Percentiles rank a stretch among this genome's conserved stretches.
Conservation (phyloP, 2,797 vertebrate species). For the Champsocephalus esox region DNA sequence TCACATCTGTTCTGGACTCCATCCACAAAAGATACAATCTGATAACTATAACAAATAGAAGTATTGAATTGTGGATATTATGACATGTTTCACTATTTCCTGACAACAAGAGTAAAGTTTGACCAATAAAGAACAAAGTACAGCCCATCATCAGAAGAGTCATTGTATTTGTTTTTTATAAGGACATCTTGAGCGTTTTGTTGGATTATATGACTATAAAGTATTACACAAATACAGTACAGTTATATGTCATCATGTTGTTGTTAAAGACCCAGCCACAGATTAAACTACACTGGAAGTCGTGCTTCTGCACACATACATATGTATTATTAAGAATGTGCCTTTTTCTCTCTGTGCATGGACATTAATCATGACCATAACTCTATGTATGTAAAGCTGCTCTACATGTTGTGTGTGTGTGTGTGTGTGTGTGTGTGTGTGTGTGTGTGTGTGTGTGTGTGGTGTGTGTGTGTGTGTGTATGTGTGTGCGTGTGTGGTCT, state of each 20-base stretch:
- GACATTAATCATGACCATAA: slow-evolving; percentile 50
- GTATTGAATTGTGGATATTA: not conserved
- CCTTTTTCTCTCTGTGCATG: slow-evolving; percentile 25
- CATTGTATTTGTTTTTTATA: too few species aligned
- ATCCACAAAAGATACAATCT: too few species aligned
- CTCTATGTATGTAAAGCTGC: slow-evolving; percentile 34
- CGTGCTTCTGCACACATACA: not conserved
- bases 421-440: slow-evolving; percentile 5
- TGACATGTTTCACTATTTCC: not conserved
- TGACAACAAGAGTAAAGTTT: not conserved
- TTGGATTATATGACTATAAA: not conserved
- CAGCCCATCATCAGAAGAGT: not conserved
- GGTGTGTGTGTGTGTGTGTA: slow-evolving; percentile 12
- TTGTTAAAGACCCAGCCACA: not conserved
- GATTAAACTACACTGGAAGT: not conserved
- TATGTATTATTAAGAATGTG: slow-evolving; percentile 7
- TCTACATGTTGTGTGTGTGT: slow-evolving; percentile 25
- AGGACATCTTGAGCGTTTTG: not conserved
- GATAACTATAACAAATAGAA: not conserved
- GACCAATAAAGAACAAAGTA: not conserved
- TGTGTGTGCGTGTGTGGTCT: not conserved
- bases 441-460: slow-evolving; percentile 7
- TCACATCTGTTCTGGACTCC: too few species aligned
- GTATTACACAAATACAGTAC: too few species aligned
- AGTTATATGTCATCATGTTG: not conserved